phyloP scores from a whole-genome alignment of 2,113 vertebrate species.

The Thermophis baileyi region DNA sequence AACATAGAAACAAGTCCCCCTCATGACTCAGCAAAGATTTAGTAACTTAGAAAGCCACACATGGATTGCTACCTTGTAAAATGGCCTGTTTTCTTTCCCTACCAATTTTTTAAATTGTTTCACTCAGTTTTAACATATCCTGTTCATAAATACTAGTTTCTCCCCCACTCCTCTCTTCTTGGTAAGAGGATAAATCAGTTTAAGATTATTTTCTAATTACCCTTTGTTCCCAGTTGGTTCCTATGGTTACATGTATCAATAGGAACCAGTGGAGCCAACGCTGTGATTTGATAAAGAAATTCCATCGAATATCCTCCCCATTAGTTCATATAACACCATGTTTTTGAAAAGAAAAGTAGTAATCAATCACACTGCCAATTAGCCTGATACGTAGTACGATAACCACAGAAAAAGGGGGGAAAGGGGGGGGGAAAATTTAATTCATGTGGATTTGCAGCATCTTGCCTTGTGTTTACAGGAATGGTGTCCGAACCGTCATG shows the following conservation, averaged over 20 bases:
- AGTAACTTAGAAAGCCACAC: conserved; percentile 29
- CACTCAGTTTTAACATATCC: conserved; percentile 3
- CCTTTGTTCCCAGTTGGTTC: background rate
- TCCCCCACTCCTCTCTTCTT: too few relatives aligned
- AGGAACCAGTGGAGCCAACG: background rate
- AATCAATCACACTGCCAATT: conserved; percentile 24
- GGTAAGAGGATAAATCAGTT: background rate
- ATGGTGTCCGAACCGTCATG: background rate
- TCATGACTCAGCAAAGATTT: conserved; percentile 28
- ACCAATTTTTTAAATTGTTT: background rate
- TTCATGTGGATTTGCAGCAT: background rate
- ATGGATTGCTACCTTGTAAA: background rate
- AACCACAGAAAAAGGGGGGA: conserved; percentile 3
- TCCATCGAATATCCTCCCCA: background rate
- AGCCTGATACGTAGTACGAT: conserved; percentile 13
- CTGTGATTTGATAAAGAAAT: background rate
- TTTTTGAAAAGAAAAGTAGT: conserved; percentile 24
- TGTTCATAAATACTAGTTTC: background rate
- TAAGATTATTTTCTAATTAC: conserved; percentile 10
- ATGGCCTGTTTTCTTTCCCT: background rate
- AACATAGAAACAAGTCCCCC: conserved; percentile 36
- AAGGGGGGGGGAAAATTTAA: background rate
- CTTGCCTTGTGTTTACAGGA: background rate
- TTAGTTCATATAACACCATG: background rate
- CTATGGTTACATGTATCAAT: conserved; percentile 18